Evolutionary conservation across 2,113 vertebrate genomes (phyloP).

Genomic region (Rissa tridactyla): DNA sequence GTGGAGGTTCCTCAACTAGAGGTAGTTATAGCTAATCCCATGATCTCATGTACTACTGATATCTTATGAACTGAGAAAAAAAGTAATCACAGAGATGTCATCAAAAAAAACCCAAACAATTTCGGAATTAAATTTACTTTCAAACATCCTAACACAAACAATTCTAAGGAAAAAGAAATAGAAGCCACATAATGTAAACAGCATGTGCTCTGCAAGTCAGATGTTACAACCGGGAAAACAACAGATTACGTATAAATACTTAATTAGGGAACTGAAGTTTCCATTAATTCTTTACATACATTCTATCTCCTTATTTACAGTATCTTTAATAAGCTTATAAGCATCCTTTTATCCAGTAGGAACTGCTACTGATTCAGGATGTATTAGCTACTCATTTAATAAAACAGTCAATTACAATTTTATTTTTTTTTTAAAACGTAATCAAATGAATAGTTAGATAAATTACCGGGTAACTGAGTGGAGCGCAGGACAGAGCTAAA

Average conservation of each 20-base stretch:
- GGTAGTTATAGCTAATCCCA: neutral
- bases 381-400: neutral
- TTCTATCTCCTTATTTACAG: neutral
- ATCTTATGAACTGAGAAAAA: neutral
- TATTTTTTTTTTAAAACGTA: neutral
- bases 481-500: neutral
- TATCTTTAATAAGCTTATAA: neutral
- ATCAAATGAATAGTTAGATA: neutral
- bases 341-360: neutral
- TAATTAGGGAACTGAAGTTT: neutral
- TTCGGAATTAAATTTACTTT: neutral
- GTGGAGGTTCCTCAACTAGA: neutral
- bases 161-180: neutral
- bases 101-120: neutral
- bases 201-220: neutral
- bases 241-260: neutral
- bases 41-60: neutral
- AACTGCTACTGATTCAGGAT: neutral
- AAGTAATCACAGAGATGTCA: neutral
- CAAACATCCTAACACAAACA: neutral
- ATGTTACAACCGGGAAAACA: neutral
- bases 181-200: neutral
- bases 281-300: neutral
- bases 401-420: neutral
- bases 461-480: neutral